Percentiles rank a stretch among this genome's conserved stretches.
Conservation (phyloP, 2,113 vertebrate genomes). For the Barnardius zonarius region DNA sequence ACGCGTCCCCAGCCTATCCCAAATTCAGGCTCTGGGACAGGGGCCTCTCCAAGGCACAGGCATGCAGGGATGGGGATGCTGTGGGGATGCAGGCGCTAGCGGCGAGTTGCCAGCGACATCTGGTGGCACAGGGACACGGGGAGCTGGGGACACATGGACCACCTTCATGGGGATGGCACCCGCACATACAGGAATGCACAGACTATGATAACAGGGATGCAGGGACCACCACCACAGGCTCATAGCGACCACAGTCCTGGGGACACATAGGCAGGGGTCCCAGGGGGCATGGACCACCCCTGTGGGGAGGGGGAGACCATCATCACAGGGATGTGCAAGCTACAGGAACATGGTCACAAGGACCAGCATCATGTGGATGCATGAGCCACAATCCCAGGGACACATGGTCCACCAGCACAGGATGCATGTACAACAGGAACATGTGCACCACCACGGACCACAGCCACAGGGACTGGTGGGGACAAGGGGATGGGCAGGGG, state of each 20-base stretch:
- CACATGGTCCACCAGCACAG: not conserved
- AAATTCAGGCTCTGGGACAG: not conserved
- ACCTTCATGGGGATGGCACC: not conserved
- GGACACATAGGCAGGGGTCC: not conserved
- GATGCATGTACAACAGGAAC: not conserved
- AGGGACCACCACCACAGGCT: fast-evolving
- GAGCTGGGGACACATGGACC: not conserved
- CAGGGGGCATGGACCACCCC: not conserved
- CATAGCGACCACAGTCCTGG: fast-evolving
- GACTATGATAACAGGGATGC: not conserved
- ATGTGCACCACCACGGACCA: not conserved
- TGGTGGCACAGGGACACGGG: constrained; percentile 30
- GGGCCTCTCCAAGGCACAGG: not conserved
- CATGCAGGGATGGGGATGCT: not conserved
- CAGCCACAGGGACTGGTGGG: not conserved
- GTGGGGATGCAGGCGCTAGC: not conserved
- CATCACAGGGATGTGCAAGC: fast-evolving
- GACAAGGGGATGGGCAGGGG: not conserved
- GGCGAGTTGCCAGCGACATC: constrained; percentile 54
- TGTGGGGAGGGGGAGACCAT: not conserved
- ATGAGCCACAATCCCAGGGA: not conserved
- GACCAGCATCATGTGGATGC: not conserved
- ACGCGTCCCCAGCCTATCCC: fast-evolving
- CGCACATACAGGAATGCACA: not conserved
- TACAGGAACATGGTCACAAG: not conserved